phyloP scores from a whole-genome alignment of 2,113 vertebrate species.

The Hassar affinis region DNA sequence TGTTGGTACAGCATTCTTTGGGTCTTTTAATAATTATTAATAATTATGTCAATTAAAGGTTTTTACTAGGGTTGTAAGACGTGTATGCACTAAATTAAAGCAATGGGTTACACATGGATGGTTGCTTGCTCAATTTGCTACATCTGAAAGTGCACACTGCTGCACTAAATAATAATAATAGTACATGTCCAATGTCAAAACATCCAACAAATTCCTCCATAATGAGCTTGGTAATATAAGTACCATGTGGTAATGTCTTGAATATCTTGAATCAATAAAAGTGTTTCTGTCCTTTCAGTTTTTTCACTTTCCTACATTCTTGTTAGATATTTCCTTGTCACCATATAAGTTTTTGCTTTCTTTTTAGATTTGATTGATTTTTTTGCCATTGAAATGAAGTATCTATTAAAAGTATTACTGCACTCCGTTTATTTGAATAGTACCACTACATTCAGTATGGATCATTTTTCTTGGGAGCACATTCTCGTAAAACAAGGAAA shows the following conservation, averaged over 20 bases:
- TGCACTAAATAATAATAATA: background rate
- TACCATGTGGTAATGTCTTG: background rate
- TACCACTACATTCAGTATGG: background rate
- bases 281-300: background rate
- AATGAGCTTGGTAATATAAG: background rate
- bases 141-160: background rate
- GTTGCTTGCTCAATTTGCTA: background rate
- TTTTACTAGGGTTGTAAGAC: background rate
- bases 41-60: background rate
- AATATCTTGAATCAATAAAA: too few species aligned
- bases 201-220: constrained; percentile 1
- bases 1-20: background rate
- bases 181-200: background rate
- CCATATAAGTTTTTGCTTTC: background rate
- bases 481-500: background rate
- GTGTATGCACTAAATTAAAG: constrained; percentile 20
- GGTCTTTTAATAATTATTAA: background rate
- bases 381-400: background rate
- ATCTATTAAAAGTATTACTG: background rate
- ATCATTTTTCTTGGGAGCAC: background rate
- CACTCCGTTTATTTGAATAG: background rate
- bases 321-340: background rate
- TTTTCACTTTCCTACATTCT: background rate
- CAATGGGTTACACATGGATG: constrained; percentile 28
- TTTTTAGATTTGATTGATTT: background rate